Evolutionary conservation across 92 coral and sea anemone genomes (phyloP), one percentile per base, ranked within the genome.

Genomic region (Micromussa lordhowensis): DNA sequence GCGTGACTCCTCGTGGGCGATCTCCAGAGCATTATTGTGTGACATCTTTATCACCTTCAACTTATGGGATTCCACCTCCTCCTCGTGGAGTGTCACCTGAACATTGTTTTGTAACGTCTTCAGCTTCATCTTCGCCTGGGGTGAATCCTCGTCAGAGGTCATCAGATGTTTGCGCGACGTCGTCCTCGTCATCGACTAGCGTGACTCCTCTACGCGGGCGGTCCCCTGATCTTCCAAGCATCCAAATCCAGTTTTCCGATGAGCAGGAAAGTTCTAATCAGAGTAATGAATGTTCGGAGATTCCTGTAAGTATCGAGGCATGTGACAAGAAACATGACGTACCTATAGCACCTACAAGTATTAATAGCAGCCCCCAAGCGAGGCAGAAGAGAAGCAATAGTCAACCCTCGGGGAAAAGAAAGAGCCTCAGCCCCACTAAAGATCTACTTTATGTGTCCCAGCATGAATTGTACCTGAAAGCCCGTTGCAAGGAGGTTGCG

Each of bases 271-370:
- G 51, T 32, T 29, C 49, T 48, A 63, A 40, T 31, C 88, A 85
- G 59, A 85, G 88, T 63, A 64, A 55, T 10, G 88, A 77, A 30
- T 72, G 31, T 36, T 44, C 80, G 4, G 75, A 26, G 40, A 71
- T 74, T 55, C 88, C 88, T 24, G 28, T 84, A 24, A 84, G 88
- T 11, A 78, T 84, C 57, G 88, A 84, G 66, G 81, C 73, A 21
- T 24, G 28, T n/a, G 81, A 84, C 48, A 57, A 83, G 32, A 77
- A 83, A 54, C 69, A 54, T 14, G 34, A 58, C 54, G 9, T 30
- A 4, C 24, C 34, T 4, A 54, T 32, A 16, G n/a, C 59, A 75
- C 51, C 21, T 30, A 75, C 58, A 31, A 75, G 29, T 24, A 19
- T 73, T 0, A 73, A 24, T n/a, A 34, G 77, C 28, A 57, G 12